These are phyloP conservation scores for Diabrotica virgifera DNA, from an alignment of 1,140 invertebrate species.

Conservation along the genomic window DNA sequence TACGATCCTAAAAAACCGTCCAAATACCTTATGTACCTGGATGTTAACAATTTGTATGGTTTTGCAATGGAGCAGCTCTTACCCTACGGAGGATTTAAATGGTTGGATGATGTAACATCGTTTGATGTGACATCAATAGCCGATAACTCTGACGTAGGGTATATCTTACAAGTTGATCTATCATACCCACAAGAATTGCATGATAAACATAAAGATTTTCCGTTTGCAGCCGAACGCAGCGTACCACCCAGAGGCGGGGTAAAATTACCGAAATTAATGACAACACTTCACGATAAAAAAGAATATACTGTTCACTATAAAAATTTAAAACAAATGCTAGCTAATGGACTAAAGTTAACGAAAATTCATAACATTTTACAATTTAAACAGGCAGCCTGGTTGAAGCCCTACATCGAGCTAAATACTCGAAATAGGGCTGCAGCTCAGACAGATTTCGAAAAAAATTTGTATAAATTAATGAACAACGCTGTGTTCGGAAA, in stretches of 20 bases:
- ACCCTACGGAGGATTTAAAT: constrained; percentile 50
- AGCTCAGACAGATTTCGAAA: constrained; percentile 47
- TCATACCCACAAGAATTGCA: constrained; percentile 24
- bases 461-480: constrained; percentile 49
- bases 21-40: too few relatives aligned
- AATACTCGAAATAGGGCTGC: constrained; percentile 43
- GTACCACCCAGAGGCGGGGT: constrained; percentile 20
- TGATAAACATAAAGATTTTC: constrained; percentile 45
- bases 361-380: constrained; percentile 34
- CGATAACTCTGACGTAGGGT: too few relatives aligned
- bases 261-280: constrained; percentile 46
- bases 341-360: background rate
- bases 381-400: constrained; percentile 47
- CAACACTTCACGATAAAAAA: constrained; percentile 37
- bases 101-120: constrained; percentile 33
- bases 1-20: constrained; percentile 41
- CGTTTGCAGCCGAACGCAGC: constrained; percentile 43
- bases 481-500: constrained; percentile 38
- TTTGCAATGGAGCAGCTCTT: constrained; percentile 42
- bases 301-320: constrained; percentile 47
- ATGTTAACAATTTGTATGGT: too few relatives aligned
- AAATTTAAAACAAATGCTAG: constrained; percentile 29
- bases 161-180: constrained; percentile 39
- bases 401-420: constrained; percentile 47
- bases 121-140: too few relatives aligned